phyloP scores from a whole-genome alignment of 1,140 invertebrate genomes.

The Drosophila equinoxialis region DNA sequence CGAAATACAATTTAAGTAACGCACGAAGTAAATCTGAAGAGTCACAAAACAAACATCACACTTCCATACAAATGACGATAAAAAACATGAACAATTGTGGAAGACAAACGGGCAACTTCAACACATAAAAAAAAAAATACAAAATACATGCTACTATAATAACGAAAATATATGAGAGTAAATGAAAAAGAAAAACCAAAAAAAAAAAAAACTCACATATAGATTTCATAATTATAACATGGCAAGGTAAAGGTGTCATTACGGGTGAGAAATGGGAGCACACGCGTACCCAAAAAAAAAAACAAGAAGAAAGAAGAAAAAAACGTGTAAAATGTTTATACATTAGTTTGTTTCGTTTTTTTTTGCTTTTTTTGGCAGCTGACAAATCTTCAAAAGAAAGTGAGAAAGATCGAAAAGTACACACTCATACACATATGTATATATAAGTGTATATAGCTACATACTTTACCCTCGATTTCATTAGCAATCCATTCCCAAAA shows the following conservation, averaged over 20 bases:
- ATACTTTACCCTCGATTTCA: conserved; percentile 30
- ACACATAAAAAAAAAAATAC: conserved; percentile 14
- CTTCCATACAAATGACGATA: conserved; percentile 28
- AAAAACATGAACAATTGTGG: conserved; percentile 24
- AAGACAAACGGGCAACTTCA: conserved; percentile 7
- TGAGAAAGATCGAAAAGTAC: conserved; percentile 14
- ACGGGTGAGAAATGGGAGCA: conserved; percentile 79
- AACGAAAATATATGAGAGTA: neutral
- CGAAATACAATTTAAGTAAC: conserved; percentile 50
- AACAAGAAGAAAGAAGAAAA: neutral
- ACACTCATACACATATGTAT: neutral
- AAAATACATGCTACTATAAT: conserved; percentile 1
- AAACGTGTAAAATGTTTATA: conserved; percentile 35
- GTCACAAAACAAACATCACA: conserved; percentile 33
- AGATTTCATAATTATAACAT: conserved; percentile 64
- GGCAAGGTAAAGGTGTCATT: conserved; percentile 66
- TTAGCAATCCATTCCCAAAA: conserved; percentile 25
- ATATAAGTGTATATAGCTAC: neutral
- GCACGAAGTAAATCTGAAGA: conserved; percentile 67
- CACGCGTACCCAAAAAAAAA: conserved; percentile 45
- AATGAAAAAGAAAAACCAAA: conserved; percentile 23
- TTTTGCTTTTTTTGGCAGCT: neutral
- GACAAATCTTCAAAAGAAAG: conserved; percentile 23
- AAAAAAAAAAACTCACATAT: conserved; percentile 24
- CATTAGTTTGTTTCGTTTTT: conserved; percentile 17